phyloP scores from a whole-genome alignment of 2,888 invertebrate genomes.

The Mesorhabditis belari region DNA sequence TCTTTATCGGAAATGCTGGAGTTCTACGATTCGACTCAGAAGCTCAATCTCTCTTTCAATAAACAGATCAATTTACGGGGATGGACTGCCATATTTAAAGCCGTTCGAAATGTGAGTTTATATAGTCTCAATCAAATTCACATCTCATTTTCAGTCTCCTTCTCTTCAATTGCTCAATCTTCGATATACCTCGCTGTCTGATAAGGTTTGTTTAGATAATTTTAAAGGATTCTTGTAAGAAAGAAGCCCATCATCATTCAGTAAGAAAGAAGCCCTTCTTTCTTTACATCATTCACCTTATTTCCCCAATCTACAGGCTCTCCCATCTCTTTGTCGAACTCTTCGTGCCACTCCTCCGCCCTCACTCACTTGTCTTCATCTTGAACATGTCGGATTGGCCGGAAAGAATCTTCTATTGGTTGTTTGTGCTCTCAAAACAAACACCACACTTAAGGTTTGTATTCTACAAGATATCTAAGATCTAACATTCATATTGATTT shows the following conservation, averaged over 20 bases:
- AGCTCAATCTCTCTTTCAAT: slow-evolving; percentile 72
- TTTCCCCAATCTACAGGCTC: slow-evolving; percentile 1
- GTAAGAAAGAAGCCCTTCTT: too few species aligned
- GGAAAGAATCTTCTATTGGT: slow-evolving; percentile 71
- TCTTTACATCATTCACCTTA: too few species aligned
- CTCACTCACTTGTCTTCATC: slow-evolving; percentile 68
- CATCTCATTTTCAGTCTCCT: not conserved
- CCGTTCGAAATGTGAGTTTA: slow-evolving; percentile 68
- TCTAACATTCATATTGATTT: not conserved
- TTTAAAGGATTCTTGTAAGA: not conserved
- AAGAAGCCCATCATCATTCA: too few species aligned
- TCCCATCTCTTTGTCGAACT: slow-evolving; percentile 58
- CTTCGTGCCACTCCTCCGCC: slow-evolving; percentile 64
- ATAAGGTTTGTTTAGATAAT: slow-evolving; percentile 64
- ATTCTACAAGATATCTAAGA: not conserved
- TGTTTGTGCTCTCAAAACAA: slow-evolving; percentile 68
- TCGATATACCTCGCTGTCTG: slow-evolving; percentile 63
- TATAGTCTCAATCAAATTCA: not conserved
- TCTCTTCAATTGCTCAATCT: not conserved
- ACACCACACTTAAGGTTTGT: slow-evolving; percentile 56
- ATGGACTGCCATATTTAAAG: slow-evolving; percentile 75
- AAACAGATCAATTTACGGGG: slow-evolving; percentile 70
- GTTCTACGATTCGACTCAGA: slow-evolving; percentile 76
- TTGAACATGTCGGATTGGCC: slow-evolving; percentile 71
- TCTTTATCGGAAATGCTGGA: slow-evolving; percentile 84